Evolutionary conservation across 35 echinoderm and acorn worm species (phyloP).

Genomic region (Heliocidaris tuberculata): DNA sequence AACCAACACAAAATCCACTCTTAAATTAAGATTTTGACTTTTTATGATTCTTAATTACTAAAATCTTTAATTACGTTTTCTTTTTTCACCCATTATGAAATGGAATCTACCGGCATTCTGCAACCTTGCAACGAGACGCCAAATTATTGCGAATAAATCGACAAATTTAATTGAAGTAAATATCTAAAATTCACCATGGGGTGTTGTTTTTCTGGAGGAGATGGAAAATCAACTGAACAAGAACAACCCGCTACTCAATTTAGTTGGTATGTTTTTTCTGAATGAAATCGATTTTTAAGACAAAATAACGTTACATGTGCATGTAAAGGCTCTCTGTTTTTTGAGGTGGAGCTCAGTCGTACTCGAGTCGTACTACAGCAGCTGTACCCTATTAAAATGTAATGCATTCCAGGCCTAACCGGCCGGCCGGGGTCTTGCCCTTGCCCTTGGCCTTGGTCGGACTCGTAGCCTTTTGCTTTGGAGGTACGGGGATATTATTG

Average conservation of each 20-base stretch:
- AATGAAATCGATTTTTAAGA: neutral
- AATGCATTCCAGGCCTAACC: too few relatives aligned
- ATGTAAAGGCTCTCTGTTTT: neutral
- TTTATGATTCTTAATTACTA: too few relatives aligned
- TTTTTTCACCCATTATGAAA: neutral
- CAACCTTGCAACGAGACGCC: constrained; percentile 51
- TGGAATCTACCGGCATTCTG: neutral
- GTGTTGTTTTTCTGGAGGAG: constrained; percentile 58
- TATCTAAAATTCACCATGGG: constrained; percentile 50
- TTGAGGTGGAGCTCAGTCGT: too few relatives aligned
- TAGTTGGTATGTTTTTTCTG: constrained; percentile 60
- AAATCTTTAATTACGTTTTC: too few relatives aligned
- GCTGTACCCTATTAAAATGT: too few relatives aligned
- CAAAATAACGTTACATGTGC: neutral
- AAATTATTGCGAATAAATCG: neutral
- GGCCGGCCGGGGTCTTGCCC: too few relatives aligned
- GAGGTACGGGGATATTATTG: too few relatives aligned
- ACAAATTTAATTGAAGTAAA: neutral
- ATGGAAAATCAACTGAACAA: constrained; percentile 28
- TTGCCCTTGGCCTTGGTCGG: too few relatives aligned
- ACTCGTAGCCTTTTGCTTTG: too few relatives aligned
- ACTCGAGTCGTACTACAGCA: too few relatives aligned
- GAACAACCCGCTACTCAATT: constrained; percentile 57
- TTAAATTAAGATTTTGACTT: too few relatives aligned
- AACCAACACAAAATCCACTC: too few relatives aligned